Evolutionary conservation across 2,888 invertebrate species (phyloP).

Genomic region (Abscondita cerata): DNA sequence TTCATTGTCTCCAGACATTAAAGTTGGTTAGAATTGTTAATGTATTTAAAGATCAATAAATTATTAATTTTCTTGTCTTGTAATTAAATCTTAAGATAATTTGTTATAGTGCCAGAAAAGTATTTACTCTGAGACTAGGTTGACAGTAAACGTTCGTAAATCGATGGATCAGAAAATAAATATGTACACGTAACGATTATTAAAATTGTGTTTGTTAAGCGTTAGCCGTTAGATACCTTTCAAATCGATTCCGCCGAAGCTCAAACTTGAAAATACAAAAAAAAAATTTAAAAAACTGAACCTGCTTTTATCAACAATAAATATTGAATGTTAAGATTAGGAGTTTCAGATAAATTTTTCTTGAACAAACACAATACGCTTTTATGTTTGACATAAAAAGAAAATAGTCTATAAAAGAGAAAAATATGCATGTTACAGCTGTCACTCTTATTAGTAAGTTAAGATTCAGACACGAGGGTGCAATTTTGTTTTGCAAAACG

Average conservation of each 20-base stretch:
- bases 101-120: constrained; percentile 29
- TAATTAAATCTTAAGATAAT: constrained; percentile 39
- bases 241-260: background rate
- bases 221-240: constrained; percentile 9
- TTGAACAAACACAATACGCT: constrained; percentile 7
- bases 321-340: constrained; percentile 22
- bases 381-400: background rate
- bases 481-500: constrained; percentile 7
- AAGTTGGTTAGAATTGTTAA: constrained; percentile 41
- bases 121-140: no score
- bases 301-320: constrained; percentile 22
- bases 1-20: constrained; percentile 30
- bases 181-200: constrained; percentile 22
- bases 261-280: constrained; percentile 16
- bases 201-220: constrained; percentile 13
- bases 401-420: constrained; percentile 1
- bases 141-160: constrained; percentile 21
- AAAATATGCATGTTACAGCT: constrained; percentile 2
- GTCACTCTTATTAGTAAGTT: constrained; percentile 5
- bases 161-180: constrained; percentile 15
- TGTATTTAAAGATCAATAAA: constrained; percentile 38
- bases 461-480: constrained; percentile 8
- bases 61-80: constrained; percentile 41
- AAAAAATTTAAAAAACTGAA: constrained; percentile 11
- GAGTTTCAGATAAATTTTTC: background rate